Percentiles rank a stretch among this genome's conserved stretches.
Evolutionary conservation across 2,797 vertebrate genomes (phyloP).

Genomic region (Cuniculus paca): DNA sequence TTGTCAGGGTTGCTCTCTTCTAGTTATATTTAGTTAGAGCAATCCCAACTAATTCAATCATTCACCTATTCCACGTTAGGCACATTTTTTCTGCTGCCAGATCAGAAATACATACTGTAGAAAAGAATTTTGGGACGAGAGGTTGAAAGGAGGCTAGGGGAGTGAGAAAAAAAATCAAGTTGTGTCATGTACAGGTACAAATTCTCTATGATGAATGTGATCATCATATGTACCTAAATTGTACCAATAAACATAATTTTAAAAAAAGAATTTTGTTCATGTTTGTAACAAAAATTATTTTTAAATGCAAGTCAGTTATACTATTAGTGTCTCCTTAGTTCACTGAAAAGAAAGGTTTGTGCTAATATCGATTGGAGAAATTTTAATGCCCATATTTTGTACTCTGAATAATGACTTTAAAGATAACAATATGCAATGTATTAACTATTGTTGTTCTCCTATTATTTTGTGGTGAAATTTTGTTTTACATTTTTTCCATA

Average conservation of each 20-base stretch:
- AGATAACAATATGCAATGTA: not conserved
- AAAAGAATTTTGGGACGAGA: not conserved
- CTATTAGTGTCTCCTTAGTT: not conserved
- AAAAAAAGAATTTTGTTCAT: not conserved
- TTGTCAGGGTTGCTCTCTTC: not conserved
- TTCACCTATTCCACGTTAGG: not conserved
- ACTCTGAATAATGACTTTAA: not conserved
- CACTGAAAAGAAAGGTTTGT: not conserved
- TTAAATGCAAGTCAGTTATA: not conserved
- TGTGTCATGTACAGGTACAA: not conserved
- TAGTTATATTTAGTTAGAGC: not conserved
- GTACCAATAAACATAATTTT: not conserved
- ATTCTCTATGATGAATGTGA: not conserved
- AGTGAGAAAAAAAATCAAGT: not conserved
- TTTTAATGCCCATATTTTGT: too few relatives aligned
- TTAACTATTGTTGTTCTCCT: not conserved
- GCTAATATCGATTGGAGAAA: not conserved
- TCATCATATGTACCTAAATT: not conserved
- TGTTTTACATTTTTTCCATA: not conserved
- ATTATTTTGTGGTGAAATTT: not conserved
- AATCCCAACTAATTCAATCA: not conserved
- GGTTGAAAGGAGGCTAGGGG: not conserved
- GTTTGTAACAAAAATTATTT: slow-evolving; percentile 55
- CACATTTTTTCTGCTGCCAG: slow-evolving; percentile 34
- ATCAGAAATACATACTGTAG: slow-evolving; percentile 31